Conservation (phyloP, 2,797 vertebrate genomes). For the Philypnodon macrostomus region DNA sequence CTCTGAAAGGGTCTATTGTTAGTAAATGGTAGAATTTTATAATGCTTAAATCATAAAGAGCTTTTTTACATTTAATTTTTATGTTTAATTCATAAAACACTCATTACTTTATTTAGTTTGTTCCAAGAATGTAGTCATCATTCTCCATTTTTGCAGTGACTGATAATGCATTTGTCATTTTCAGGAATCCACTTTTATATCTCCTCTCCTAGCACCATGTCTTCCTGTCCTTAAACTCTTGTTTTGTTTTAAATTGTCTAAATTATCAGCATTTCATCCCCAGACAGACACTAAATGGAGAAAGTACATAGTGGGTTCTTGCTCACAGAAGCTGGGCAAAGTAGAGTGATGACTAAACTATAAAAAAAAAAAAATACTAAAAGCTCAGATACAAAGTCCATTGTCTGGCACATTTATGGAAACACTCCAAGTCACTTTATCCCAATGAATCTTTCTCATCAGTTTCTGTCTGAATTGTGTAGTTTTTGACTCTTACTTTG, state of each 20-base stretch:
- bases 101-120: no score
- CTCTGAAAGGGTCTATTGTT: no score
- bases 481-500: background rate
- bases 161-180: no score
- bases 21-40: no score
- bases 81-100: no score
- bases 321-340: slow-evolving; percentile 7
- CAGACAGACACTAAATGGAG: slow-evolving; percentile 19
- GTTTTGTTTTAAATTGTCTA: slow-evolving; percentile 41
- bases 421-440: slow-evolving; percentile 19
- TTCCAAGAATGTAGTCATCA: no score
- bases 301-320: slow-evolving; percentile 5
- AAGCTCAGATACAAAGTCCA: slow-evolving; percentile 13
- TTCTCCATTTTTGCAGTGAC: no score
- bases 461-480: slow-evolving; percentile 23
- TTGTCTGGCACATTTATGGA: slow-evolving; percentile 10
- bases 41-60: no score
- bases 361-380: slow-evolving; percentile 28
- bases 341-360: slow-evolving; percentile 13
- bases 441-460: slow-evolving; percentile 21
- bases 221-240: slow-evolving; percentile 35
- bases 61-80: no score
- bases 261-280: slow-evolving; percentile 48
- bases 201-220: slow-evolving; percentile 23
- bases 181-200: slow-evolving; percentile 4